Evolutionary conservation across 2,888 invertebrate species (phyloP).

Genomic region (Drosophila greeni): DNA sequence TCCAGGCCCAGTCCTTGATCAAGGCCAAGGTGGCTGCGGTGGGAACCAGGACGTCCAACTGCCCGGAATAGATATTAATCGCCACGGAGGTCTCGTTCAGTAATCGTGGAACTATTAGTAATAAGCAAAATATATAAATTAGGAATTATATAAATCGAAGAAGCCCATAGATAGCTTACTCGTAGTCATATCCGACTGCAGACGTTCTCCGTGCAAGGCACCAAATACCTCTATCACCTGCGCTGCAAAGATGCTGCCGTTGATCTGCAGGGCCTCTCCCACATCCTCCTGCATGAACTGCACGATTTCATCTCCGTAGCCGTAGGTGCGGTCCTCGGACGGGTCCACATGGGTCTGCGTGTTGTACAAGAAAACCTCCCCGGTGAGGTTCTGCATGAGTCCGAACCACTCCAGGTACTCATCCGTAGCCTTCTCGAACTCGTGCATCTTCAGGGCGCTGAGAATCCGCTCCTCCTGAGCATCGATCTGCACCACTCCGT

Average conservation of each 20-base stretch:
- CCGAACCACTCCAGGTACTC: conserved; percentile 25
- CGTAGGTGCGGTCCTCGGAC: conserved; percentile 81
- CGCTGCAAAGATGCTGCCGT: conserved; percentile 81
- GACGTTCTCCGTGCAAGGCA: conserved; percentile 25
- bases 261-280: conserved; percentile 83
- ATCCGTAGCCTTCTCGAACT: conserved; percentile 25
- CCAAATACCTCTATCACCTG: conserved; percentile 15
- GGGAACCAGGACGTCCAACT: conserved; percentile 88
- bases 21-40: conserved; percentile 84
- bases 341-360: conserved; percentile 76
- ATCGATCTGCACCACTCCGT: conserved; percentile 80
- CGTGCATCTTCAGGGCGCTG: conserved; percentile 80
- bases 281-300: conserved; percentile 86
- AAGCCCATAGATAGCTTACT: conserved; percentile 80
- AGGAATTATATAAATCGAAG: no score
- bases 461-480: conserved; percentile 27
- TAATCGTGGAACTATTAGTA: conserved; percentile 82
- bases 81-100: conserved; percentile 84
- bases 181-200: conserved; percentile 79
- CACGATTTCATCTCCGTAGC: conserved; percentile 76
- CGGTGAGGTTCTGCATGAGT: conserved; percentile 51
- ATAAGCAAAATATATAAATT: no score
- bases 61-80: conserved; percentile 87
- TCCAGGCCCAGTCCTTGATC: conserved; percentile 56
- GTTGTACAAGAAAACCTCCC: conserved; percentile 79